Percentiles rank a stretch among this genome's conserved stretches.
Conservation (phyloP, 2,797 vertebrate genomes). For the Darevskia mixta region DNA sequence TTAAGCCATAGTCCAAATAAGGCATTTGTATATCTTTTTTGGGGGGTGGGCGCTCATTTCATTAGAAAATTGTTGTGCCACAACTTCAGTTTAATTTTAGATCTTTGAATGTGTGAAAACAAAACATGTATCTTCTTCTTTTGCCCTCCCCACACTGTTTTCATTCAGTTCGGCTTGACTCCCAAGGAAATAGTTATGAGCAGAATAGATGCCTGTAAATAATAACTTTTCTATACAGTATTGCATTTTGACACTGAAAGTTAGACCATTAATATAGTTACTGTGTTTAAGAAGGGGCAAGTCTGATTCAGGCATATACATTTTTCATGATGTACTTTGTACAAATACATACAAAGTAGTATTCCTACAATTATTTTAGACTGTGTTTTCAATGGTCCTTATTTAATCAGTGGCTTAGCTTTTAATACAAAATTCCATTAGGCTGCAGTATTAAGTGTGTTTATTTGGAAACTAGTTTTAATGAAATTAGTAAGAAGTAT, state of each 20-base stretch:
- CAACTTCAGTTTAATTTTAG: not conserved
- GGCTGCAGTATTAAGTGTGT: not conserved
- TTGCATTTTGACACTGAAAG: not conserved
- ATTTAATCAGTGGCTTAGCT: not conserved
- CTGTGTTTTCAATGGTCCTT: not conserved
- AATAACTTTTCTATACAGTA: not conserved
- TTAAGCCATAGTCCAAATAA: not conserved
- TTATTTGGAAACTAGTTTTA: not conserved
- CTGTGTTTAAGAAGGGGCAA: not conserved
- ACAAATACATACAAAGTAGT: not conserved
- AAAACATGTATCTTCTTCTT: not conserved
- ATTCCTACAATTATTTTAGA: not conserved
- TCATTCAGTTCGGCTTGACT: not conserved
- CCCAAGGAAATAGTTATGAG: not conserved
- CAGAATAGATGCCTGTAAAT: not conserved
- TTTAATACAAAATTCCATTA: not conserved
- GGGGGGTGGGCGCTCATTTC: not conserved
- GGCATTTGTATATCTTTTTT: not conserved
- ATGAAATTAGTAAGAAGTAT: constrained; percentile 2
- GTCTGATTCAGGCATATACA: not conserved
- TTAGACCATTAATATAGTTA: not conserved
- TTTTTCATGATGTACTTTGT: not conserved
- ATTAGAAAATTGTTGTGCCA: not conserved
- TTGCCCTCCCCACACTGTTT: not conserved
- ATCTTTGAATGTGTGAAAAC: not conserved